Evolutionary conservation across 2,888 invertebrate species (phyloP).

Genomic region (Lochmaea crataegi): DNA sequence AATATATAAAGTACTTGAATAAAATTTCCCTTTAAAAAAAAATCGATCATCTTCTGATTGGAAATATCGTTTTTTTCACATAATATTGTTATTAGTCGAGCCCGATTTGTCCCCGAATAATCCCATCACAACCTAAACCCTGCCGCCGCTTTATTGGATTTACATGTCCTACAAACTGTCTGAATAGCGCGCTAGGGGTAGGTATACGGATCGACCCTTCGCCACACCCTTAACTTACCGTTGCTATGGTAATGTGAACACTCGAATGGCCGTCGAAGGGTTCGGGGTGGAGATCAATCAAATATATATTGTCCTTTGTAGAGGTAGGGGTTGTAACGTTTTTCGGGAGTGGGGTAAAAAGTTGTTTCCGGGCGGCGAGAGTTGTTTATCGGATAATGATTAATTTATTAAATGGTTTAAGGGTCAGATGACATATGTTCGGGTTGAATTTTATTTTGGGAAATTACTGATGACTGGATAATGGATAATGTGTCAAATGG

Average conservation of each 20-base stretch:
- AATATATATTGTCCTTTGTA: conserved; percentile 17
- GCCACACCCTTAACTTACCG: conserved; percentile 57
- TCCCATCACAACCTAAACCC: conserved; percentile 62
- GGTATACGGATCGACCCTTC: conserved; percentile 52
- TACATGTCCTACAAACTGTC: conserved; percentile 48
- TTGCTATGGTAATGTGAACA: conserved; percentile 57
- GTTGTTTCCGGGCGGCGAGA: conserved; percentile 36
- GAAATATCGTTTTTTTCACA: conserved; percentile 33
- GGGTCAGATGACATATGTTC: conserved; percentile 29
- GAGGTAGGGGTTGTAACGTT: conserved; percentile 26
- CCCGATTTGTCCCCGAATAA: conserved; percentile 62
- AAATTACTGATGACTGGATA: neutral
- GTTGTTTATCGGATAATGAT: conserved; percentile 40
- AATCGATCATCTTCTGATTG: conserved; percentile 15
- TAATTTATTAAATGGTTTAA: conserved; percentile 38
- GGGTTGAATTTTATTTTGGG: neutral
- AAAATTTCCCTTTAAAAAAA: conserved; percentile 4
- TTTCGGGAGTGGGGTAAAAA: conserved; percentile 28
- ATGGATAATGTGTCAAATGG: neutral
- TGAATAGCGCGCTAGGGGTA: conserved; percentile 38
- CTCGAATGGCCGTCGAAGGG: conserved; percentile 60
- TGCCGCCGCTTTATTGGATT: conserved; percentile 62
- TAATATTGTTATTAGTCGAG: conserved; percentile 59
- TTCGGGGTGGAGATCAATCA: conserved; percentile 28
- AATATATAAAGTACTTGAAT: no score